Percentiles rank a stretch among this genome's conserved stretches.
phyloP scores from a whole-genome alignment of 2,113 vertebrate genomes.

The Ophiodon elongatus region DNA sequence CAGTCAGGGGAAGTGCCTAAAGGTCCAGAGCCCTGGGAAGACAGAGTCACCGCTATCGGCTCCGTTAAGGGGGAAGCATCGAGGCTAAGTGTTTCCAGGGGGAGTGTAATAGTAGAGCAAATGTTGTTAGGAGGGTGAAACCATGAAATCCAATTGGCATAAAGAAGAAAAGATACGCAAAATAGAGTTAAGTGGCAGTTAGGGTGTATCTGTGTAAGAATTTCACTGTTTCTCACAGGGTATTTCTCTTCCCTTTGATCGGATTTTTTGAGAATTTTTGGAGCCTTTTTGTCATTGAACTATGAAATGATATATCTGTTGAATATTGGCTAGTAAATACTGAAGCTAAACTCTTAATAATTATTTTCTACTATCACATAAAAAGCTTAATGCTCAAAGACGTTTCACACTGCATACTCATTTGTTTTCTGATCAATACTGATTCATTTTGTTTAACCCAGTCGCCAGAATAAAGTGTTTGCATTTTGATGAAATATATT shows the following conservation, averaged over 20 bases:
- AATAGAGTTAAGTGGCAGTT: background rate
- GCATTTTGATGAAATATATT: too few relatives aligned
- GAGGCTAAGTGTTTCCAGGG: conserved; percentile 70
- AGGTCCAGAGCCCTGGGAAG: conserved; percentile 70
- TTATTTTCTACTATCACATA: background rate
- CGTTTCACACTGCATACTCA: background rate
- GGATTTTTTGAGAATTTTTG: background rate
- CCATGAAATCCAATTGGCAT: conserved; percentile 7
- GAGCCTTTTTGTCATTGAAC: background rate
- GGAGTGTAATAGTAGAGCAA: conserved; percentile 56
- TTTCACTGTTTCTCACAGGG: conserved; percentile 27
- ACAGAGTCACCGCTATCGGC: conserved; percentile 69
- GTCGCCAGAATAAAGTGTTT: too few relatives aligned
- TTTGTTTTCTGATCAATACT: background rate
- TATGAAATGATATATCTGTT: background rate
- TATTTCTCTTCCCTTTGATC: background rate
- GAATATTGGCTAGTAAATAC: background rate
- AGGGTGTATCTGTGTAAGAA: conserved; percentile 4
- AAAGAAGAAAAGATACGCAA: conserved; percentile 21
- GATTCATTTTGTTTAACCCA: too few relatives aligned
- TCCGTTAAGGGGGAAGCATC: conserved; percentile 50
- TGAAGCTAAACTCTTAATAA: background rate
- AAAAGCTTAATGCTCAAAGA: background rate
- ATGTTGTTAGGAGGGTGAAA: conserved; percentile 49
- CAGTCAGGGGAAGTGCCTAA: conserved; percentile 77